Evolutionary conservation across 2,888 invertebrate species (phyloP), one percentile per base, ranked within the genome.

Genomic region (Pachymerium ferrugineum): DNA sequence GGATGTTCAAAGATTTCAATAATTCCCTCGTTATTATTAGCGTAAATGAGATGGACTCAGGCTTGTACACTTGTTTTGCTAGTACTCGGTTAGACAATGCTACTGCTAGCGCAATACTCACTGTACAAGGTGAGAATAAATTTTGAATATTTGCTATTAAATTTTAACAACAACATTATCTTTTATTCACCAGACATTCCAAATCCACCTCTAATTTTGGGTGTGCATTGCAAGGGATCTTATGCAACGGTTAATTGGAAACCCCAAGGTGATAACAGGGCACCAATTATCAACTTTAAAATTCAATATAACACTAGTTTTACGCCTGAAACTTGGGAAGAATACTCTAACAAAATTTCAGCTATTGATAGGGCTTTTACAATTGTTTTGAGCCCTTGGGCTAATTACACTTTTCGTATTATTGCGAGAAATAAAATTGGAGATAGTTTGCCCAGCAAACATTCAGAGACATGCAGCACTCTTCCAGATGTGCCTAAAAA

Each of bases 361-460:
- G 89, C 92, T 19, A 87, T 89, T 0, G 90, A 90, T 6, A 29
- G 35, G 12, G 70, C 73, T 12, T 16, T 74, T 12, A 76, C 84
- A 82, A 84, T 88, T 28, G 84, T 85, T n/a, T 85, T 90, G 84
- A 90, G 90, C 71, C 96, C 97, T 0, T 97, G 93, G 93, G 91
- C 95, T 14, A 96, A 96, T 84, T 99, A 97, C 81, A 95, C 95
- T 0, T 98, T 96, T 88, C 87, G 93, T 76, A 93, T 96, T 47
- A 87, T 92, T 67, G 98, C 98, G 0, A 88, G 89, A 83, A 99
- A 99, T 83, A 92, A 92, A 84, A 92, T 97, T 79, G 98, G 98
- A 0, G 87, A 88, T 3, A 95, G 97, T 0, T 81, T 87, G 16
- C 93, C 96, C 0, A 97, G 96, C n/a, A 82, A 85, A 0, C 92